Evolutionary conservation across 2,888 invertebrate species (phyloP).

Genomic region (Anarsia innoxiella): DNA sequence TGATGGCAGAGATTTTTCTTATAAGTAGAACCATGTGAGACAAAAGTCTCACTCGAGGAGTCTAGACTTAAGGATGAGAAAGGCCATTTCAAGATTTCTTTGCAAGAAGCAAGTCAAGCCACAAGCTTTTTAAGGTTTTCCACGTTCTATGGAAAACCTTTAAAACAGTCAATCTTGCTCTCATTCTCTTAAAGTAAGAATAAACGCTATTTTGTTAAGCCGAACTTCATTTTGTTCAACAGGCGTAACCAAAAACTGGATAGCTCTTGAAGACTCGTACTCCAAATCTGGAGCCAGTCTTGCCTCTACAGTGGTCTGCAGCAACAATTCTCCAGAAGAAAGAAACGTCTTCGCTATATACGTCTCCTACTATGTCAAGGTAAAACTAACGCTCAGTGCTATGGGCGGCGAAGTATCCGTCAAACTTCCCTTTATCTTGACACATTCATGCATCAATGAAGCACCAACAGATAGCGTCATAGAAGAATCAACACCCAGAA

Average conservation of each 20-base stretch:
- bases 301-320: constrained; percentile 75
- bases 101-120: no score
- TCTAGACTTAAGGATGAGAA: no score
- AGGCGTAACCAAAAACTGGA: constrained; percentile 92
- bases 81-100: no score
- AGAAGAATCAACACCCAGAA: constrained; percentile 64
- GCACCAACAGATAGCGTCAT: constrained; percentile 74
- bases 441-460: constrained; percentile 81
- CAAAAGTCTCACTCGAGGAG: no score
- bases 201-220: no score
- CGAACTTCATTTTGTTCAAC: no score
- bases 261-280: constrained; percentile 90
- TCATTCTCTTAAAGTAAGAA: no score
- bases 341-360: constrained; percentile 93
- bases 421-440: constrained; percentile 86
- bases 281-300: constrained; percentile 80
- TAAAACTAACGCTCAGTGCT: constrained; percentile 85
- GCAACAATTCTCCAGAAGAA: constrained; percentile 78
- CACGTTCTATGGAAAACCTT: no score
- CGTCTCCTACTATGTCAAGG: constrained; percentile 93
- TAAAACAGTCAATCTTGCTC: no score
- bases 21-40: no score
- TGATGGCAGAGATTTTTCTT: no score
- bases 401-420: constrained; percentile 88
- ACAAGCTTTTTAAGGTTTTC: no score